phyloP scores from a whole-genome alignment of 2,113 vertebrate genomes.

The Smithornis capensis region DNA sequence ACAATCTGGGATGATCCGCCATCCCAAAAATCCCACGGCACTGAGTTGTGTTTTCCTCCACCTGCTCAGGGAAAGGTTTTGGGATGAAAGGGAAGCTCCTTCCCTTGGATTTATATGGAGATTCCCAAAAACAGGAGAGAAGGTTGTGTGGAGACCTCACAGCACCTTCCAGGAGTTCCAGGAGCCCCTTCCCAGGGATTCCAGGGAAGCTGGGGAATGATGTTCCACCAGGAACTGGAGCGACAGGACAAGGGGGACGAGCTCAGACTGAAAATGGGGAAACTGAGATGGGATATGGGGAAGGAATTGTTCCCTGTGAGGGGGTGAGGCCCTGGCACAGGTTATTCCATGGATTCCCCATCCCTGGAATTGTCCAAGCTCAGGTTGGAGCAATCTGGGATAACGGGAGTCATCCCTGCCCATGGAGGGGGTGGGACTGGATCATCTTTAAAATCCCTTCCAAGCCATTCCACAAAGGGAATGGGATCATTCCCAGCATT shows the following conservation, averaged over 20 bases:
- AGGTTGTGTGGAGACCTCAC: background rate
- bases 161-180: background rate
- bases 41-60: rapidly evolving
- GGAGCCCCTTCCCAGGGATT: background rate
- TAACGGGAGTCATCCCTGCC: background rate
- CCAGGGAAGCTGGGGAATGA: background rate
- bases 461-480: background rate
- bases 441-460: background rate
- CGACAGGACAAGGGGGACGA: background rate
- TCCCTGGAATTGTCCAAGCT: background rate
- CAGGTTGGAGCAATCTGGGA: background rate
- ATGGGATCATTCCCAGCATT: background rate
- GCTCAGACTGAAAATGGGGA: background rate
- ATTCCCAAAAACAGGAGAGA: background rate
- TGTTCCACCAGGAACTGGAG: background rate
- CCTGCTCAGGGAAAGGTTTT: background rate
- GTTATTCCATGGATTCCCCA: background rate
- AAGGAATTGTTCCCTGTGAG: background rate
- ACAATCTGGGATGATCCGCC: background rate
- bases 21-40: background rate
- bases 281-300: background rate
- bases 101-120: background rate
- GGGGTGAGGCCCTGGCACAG: background rate
- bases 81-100: background rate
- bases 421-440: background rate